A percentile compares a stretch with the other conserved stretches of the same genome.
Conservation (phyloP, 2,113 vertebrate genomes). For the Gasterosteus aculeatus region DNA sequence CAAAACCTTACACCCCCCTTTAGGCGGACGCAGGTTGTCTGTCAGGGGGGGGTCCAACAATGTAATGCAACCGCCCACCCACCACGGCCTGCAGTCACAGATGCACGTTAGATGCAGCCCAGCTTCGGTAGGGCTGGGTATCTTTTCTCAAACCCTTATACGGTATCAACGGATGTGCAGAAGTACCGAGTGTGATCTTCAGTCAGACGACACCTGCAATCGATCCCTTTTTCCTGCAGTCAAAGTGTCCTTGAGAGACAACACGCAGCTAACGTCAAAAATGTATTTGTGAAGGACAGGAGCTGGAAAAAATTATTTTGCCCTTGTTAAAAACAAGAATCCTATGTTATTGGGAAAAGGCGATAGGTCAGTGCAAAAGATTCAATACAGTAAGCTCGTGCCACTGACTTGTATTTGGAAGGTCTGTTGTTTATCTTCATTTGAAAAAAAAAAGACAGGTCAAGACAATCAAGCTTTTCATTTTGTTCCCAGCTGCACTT, state of each 20-base stretch:
- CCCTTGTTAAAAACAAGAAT: background rate
- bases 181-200: background rate
- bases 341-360: conserved; percentile 5
- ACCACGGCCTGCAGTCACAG: background rate
- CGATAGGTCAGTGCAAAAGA: background rate
- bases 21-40: background rate
- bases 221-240: background rate
- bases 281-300: conserved; percentile 1
- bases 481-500: background rate
- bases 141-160: background rate
- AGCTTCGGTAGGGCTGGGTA: background rate
- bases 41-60: background rate
- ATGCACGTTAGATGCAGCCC: background rate
- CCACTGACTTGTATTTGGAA: background rate
- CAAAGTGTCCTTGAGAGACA: conserved; percentile 24
- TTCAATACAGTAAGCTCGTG: background rate
- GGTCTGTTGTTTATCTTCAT: too few relatives aligned
- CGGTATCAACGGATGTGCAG: background rate
- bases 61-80: too few relatives aligned
- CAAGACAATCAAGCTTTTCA: background rate
- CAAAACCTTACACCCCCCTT: background rate
- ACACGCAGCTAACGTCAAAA: background rate
- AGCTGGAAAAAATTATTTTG: conserved; percentile 4
- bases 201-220: background rate
- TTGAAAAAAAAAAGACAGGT: too few relatives aligned